Evolutionary conservation across 2,113 vertebrate genomes (phyloP).

Genomic region (Dendrocopos noguchii): DNA sequence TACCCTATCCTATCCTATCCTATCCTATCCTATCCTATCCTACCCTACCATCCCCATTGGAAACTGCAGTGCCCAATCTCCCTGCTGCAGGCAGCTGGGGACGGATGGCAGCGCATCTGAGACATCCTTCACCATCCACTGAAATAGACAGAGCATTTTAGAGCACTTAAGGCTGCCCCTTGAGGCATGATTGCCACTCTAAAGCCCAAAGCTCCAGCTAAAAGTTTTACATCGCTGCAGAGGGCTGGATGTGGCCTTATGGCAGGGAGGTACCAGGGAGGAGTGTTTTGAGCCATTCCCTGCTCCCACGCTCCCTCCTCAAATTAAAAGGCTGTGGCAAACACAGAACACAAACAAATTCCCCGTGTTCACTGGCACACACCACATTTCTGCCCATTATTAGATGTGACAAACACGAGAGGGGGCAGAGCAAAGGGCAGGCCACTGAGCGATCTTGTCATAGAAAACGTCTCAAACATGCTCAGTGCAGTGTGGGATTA

Average conservation of each 20-base stretch:
- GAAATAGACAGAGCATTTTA: background rate
- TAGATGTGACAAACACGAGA: constrained; percentile 71
- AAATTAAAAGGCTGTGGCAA: constrained; percentile 63
- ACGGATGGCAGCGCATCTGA: background rate
- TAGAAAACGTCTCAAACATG: constrained; percentile 62
- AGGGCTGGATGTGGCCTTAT: background rate
- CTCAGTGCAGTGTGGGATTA: constrained; percentile 54
- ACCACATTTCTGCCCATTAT: constrained; percentile 61
- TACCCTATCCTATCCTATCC: too few species aligned
- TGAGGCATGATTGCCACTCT: background rate
- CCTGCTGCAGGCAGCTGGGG: background rate
- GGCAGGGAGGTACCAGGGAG: background rate
- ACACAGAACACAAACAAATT: constrained; percentile 55
- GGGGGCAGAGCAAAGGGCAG: constrained; percentile 70
- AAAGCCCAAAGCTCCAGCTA: background rate
- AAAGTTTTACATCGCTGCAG: background rate
- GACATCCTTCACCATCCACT: background rate
- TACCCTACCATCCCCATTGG: background rate
- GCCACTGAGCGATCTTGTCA: constrained; percentile 45
- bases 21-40: too few species aligned
- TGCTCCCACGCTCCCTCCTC: constrained; percentile 60
- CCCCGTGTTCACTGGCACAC: constrained; percentile 63
- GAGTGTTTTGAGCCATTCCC: background rate
- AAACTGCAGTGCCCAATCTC: background rate
- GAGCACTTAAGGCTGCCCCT: background rate